Evolutionary conservation across 2,113 vertebrate species (phyloP), one percentile per base, ranked within the genome.

Genomic region (Sinocyclocheilus grahami): DNA sequence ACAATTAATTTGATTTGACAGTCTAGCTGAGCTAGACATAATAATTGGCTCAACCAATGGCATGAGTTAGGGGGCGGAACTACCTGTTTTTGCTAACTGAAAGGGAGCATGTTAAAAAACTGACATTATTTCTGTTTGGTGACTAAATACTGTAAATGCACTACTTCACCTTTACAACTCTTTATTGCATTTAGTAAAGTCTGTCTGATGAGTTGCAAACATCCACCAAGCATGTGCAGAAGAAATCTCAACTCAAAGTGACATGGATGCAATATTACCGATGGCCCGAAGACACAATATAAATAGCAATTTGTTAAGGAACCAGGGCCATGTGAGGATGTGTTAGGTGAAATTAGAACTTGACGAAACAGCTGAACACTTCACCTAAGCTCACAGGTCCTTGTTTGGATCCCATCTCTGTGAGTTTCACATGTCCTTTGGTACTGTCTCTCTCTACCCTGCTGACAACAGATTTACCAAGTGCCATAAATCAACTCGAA

Each of bases 311-410:
- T 90, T 20, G 48, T 76, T 88, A 89, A 89, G 77, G 71, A 91
- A 91, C 83, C 80, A 22, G 76, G 83, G 90, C 91, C 92, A 93
- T 85, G 90, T 88, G 90, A 93, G 89, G 90, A 93, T 88, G 89
- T 92, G 91, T 87, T 87, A 91, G 90, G 89, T 87, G 91, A 92
- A 92, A 90, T 90, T 90, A 92, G 91, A 93, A 92, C 88, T 91
- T 77, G 90, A 90, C 86, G 86, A 93, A 93, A 93, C 92, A 94
- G 93, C 92, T 93, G 93, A 94, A 90, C 86, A 84, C 85, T 90
- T 82, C 87, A 83, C 67, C 67, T 94, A 92, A 94, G 91, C 90
- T 90, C 85, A 72, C 80, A 88, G 80, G 87, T 86, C 88, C 82
- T 74, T 78, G 84, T 92, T 90, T 92, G 89, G 91, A 89, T 86